phyloP scores from a whole-genome alignment of 2,888 invertebrate species.

The Drosophila longiperda region DNA sequence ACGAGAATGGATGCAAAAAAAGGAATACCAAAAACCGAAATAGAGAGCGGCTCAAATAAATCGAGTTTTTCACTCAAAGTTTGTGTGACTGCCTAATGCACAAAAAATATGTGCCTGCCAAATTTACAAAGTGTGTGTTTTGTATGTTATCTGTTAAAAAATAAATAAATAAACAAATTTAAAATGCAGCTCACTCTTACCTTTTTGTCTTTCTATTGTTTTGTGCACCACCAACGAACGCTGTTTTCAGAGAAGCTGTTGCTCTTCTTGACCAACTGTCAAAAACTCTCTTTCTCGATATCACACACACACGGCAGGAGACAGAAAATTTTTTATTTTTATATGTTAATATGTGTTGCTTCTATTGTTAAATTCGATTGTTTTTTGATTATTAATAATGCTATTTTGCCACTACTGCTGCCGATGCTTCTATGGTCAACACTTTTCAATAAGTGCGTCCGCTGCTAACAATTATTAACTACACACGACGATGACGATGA shows the following conservation, averaged over 20 bases:
- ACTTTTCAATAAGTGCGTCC: conserved; percentile 56
- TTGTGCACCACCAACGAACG: conserved; percentile 13
- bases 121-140: conserved; percentile 18
- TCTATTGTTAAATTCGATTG: conserved; percentile 10
- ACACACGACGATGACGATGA: conserved; percentile 23
- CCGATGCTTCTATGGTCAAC: conserved; percentile 43
- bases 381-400: not conserved
- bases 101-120: conserved; percentile 17
- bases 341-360: conserved; percentile 2
- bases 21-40: conserved; percentile 51
- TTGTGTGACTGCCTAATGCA: not conserved
- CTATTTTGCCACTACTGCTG: conserved; percentile 10
- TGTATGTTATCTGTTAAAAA: conserved; percentile 24
- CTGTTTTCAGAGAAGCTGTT: conserved; percentile 29
- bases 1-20: conserved; percentile 31
- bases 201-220: conserved; percentile 41
- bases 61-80: not conserved
- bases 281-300: conserved; percentile 25
- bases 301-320: conserved; percentile 37
- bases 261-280: conserved; percentile 27
- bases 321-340: conserved; percentile 20
- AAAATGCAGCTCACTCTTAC: conserved; percentile 59
- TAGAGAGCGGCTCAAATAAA: conserved; percentile 46
- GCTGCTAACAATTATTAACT: conserved; percentile 53
- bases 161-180: conserved; percentile 31